Percentiles rank a stretch among this genome's conserved stretches.
phyloP scores from a whole-genome alignment of 2,113 vertebrate genomes.

The Cryptomyrus ogoouensis region DNA sequence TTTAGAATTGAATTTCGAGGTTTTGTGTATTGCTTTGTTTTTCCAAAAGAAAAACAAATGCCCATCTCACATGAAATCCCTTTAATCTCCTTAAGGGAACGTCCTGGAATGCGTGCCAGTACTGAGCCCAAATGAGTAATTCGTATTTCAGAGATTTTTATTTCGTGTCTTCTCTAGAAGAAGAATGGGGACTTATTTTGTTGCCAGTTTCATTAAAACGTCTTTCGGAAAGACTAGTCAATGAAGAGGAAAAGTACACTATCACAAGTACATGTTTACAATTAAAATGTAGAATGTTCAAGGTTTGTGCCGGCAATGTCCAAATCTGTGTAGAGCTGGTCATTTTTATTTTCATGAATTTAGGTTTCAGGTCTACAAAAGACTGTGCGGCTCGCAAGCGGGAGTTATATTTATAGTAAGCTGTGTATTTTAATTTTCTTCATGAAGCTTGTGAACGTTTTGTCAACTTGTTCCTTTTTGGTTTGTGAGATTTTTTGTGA shows the following conservation, averaged over 20 bases:
- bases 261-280: constrained; percentile 71
- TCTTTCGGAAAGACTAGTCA: constrained; percentile 58
- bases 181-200: constrained; percentile 65
- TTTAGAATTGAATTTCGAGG: constrained; percentile 44
- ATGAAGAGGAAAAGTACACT: constrained; percentile 50
- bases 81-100: constrained; percentile 46
- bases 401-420: constrained; percentile 93
- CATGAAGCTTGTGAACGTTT: constrained; percentile 63
- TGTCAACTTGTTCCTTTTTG: constrained; percentile 53
- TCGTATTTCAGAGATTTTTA: constrained; percentile 51
- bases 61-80: constrained; percentile 45
- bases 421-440: constrained; percentile 50
- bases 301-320: constrained; percentile 58
- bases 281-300: constrained; percentile 66
- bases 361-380: constrained; percentile 60
- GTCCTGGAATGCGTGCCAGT: constrained; percentile 50
- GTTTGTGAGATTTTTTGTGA: constrained; percentile 70
- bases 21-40: constrained; percentile 25
- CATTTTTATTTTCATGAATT: constrained; percentile 38
- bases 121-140: constrained; percentile 51
- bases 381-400: constrained; percentile 77
- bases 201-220: constrained; percentile 61
- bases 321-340: constrained; percentile 57
- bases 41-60: neutral
- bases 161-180: constrained; percentile 60